Evolutionary conservation across 2,888 invertebrate genomes (phyloP).

Genomic region (Hyles lineata): DNA sequence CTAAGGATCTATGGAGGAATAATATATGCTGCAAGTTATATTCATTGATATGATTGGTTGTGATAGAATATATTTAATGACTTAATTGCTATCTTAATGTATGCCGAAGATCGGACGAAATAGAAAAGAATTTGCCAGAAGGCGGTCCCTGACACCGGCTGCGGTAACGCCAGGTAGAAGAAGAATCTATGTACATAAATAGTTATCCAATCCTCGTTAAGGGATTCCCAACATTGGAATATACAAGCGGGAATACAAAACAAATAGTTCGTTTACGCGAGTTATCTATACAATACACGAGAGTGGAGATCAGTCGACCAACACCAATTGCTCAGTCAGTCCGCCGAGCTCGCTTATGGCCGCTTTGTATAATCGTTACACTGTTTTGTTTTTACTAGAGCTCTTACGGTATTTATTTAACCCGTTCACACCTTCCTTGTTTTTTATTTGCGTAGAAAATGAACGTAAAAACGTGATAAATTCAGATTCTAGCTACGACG

Average conservation of each 20-base stretch:
- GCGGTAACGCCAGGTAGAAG: too few species aligned
- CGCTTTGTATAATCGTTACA: conserved; percentile 9
- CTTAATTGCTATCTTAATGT: too few species aligned
- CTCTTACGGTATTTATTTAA: conserved; percentile 16
- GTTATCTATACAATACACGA: neutral
- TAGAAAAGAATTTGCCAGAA: too few species aligned
- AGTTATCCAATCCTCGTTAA: too few species aligned
- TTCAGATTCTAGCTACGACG: neutral
- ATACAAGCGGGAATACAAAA: neutral
- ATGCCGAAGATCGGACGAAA: too few species aligned
- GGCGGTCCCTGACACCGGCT: too few species aligned
- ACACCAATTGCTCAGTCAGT: conserved; percentile 19
- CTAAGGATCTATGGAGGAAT: too few species aligned
- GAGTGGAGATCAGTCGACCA: conserved; percentile 20
- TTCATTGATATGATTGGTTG: too few species aligned
- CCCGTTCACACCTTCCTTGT: neutral
- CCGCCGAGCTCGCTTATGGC: conserved; percentile 11
- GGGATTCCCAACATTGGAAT: too few species aligned
- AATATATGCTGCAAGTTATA: too few species aligned
- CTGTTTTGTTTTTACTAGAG: neutral
- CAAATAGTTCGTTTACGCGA: neutral
- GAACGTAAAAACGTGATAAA: neutral
- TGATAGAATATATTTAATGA: too few species aligned
- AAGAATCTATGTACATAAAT: too few species aligned
- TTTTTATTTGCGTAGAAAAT: neutral